phyloP scores from a whole-genome alignment of 2,797 vertebrate genomes.

The Lithobates pipiens region DNA sequence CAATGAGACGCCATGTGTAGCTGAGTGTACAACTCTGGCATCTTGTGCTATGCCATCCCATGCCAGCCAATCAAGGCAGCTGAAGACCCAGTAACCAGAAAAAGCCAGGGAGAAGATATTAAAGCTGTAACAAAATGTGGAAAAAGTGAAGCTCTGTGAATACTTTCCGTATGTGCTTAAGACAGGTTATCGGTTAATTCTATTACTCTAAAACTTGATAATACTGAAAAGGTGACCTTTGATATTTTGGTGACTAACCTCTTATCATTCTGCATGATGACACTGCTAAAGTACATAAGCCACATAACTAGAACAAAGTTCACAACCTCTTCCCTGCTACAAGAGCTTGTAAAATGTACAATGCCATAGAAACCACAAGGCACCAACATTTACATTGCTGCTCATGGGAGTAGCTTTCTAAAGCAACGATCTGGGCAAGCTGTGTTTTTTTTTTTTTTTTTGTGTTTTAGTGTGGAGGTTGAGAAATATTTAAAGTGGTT shows the following conservation, averaged over 20 bases:
- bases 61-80: no score
- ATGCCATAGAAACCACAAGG: no score
- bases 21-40: no score
- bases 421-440: background rate
- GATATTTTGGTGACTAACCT: conserved; percentile 2
- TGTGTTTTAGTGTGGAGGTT: no score
- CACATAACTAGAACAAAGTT: conserved; percentile 17
- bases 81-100: no score
- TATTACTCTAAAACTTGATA: background rate
- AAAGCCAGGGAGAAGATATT: no score
- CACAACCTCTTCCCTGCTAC: background rate
- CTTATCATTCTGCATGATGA: conserved; percentile 27
- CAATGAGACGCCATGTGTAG: no score
- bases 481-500: no score
- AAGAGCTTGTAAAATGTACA: background rate
- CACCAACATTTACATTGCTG: background rate
- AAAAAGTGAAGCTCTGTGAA: no score
- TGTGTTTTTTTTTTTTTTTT: background rate
- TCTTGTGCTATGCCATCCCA: no score
- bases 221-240: conserved; percentile 28
- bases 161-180: no score
- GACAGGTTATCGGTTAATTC: background rate
- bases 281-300: conserved; percentile 34
- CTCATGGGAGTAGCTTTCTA: background rate
- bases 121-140: no score